These are phyloP conservation scores for Ochropacha duplaris DNA, from an alignment of 2,888 invertebrate species.

Conservation along the genomic window DNA sequence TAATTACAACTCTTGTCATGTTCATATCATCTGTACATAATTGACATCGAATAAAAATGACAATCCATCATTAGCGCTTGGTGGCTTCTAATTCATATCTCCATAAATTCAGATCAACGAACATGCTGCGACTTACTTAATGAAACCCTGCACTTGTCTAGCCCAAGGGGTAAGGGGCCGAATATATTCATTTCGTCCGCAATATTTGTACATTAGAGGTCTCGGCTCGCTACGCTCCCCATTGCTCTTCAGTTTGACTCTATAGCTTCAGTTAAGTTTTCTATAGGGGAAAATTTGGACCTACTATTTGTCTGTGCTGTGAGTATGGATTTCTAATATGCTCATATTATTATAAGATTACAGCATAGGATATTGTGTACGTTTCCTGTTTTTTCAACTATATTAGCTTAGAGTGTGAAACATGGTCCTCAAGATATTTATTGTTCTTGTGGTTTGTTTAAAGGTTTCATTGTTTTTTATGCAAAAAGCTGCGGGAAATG, in stretches of 20 bases:
- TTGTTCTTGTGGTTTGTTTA: too few relatives aligned
- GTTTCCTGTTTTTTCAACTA: too few relatives aligned
- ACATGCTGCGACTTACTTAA: slow-evolving; percentile 66
- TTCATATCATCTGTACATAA: slow-evolving; percentile 13
- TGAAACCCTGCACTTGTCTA: slow-evolving; percentile 71
- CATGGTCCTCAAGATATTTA: too few relatives aligned
- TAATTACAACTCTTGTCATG: too few relatives aligned
- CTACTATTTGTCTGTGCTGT: slow-evolving; percentile 36
- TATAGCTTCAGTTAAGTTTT: slow-evolving; percentile 48
- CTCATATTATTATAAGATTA: too few relatives aligned
- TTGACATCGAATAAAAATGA: slow-evolving; percentile 40
- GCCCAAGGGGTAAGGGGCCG: slow-evolving; percentile 45
- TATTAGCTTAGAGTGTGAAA: too few relatives aligned
- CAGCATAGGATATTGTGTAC: too few relatives aligned
- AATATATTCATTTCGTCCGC: slow-evolving; percentile 82
- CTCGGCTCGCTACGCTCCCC: slow-evolving; percentile 75
- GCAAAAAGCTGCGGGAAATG: too few relatives aligned
- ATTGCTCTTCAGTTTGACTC: slow-evolving; percentile 58
- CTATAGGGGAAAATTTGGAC: slow-evolving; percentile 40
- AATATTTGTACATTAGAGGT: slow-evolving; percentile 83
- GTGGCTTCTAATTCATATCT: slow-evolving; percentile 50
- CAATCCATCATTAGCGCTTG: slow-evolving; percentile 48
- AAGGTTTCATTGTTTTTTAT: too few relatives aligned
- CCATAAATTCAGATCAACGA: slow-evolving; percentile 70
- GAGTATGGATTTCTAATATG: background rate